A percentile compares a stretch with the other conserved stretches of the same genome.
Conservation (phyloP, 2,113 vertebrate genomes). For the Melanerpes formicivorus region DNA sequence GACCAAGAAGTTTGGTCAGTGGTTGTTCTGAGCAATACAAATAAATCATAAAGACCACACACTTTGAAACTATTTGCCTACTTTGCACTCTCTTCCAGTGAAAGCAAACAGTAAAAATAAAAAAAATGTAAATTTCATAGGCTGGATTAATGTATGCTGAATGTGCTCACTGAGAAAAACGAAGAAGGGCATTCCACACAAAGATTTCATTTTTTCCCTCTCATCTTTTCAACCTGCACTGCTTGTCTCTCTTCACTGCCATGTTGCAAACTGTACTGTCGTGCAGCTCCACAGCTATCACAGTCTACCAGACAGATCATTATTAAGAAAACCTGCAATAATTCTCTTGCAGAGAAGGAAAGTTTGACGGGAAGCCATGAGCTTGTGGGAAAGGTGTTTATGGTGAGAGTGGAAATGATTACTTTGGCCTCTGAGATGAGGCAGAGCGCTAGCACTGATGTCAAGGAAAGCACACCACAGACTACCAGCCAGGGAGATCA, state of each 20-base stretch:
- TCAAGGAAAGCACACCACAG: not conserved
- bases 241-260: not conserved
- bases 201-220: not conserved
- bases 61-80: constrained; percentile 59
- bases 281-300: not conserved
- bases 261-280: not conserved
- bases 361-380: not conserved
- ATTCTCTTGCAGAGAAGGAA: not conserved
- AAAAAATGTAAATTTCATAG: constrained; percentile 55
- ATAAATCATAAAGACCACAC: constrained; percentile 66
- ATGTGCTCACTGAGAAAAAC: not conserved
- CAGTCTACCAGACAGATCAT: not conserved
- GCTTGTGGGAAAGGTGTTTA: not conserved
- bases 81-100: constrained; percentile 45
- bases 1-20: constrained; percentile 52
- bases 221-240: not conserved
- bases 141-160: constrained; percentile 28
- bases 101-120: constrained; percentile 64
- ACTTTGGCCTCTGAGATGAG: not conserved
- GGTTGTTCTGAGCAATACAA: constrained; percentile 32
- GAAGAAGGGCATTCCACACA: not conserved
- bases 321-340: not conserved
- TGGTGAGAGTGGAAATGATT: not conserved
- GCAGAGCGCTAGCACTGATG: not conserved
- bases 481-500: not conserved